Evolutionary conservation across 2,113 vertebrate species (phyloP).

Genomic region (Phrynocephalus versicolor): DNA sequence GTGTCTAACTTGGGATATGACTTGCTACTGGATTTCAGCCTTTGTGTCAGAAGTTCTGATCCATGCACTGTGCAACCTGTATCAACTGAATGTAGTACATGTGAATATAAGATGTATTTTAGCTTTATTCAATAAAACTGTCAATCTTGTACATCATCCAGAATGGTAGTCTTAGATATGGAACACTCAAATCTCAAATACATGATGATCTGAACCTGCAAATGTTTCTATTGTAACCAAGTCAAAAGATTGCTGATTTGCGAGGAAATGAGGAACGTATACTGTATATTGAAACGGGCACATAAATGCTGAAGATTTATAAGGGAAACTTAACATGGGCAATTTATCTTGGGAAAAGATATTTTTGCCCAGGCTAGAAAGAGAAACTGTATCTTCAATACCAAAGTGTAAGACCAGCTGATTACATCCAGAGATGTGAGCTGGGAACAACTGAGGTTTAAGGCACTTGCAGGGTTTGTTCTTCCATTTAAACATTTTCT

Average conservation of each 20-base stretch:
- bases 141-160: background rate
- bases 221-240: background rate
- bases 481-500: slow-evolving; percentile 21
- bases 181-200: background rate
- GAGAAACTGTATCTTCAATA: background rate
- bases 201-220: background rate
- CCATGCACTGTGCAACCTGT: background rate
- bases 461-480: slow-evolving; percentile 40
- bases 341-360: background rate
- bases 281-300: background rate
- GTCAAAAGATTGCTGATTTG: background rate
- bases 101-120: background rate
- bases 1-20: too few relatives aligned
- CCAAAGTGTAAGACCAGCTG: background rate
- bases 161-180: background rate
- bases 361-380: background rate
- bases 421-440: slow-evolving; percentile 4
- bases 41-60: background rate
- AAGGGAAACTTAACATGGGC: background rate
- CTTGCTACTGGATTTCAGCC: too few relatives aligned
- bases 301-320: background rate
- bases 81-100: background rate
- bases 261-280: background rate
- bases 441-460: background rate
- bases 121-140: background rate